Evolutionary conservation across 2,888 invertebrate genomes (phyloP), one percentile per base, ranked within the genome.

Genomic region (Ypsolopha sequella): DNA sequence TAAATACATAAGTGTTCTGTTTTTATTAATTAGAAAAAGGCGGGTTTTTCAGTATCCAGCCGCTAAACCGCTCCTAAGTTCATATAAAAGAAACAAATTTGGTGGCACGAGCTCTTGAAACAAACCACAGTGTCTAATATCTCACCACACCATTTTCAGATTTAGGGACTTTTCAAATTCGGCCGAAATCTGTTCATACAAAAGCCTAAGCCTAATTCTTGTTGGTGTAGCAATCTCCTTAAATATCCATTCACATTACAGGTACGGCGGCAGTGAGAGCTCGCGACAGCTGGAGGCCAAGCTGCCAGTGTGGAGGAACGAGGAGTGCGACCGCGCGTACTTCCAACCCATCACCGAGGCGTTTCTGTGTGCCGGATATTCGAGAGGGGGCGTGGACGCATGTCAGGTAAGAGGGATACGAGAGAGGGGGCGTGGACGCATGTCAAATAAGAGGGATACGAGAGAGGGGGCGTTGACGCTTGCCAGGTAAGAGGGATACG

Each of bases 311-410:
- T 96, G 96, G 96, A 88, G 93, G 54, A 96, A 96, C 72, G 93
- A 93, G 60, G 95, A 96, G 67, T 96, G 96, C 66, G 93, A 96
- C 74, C 89, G 93, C 53, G 95, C 96, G 0, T 97, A 97, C 78
- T 95, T 95, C 77, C 97, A 97, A 70, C 96, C 96, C 0, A 97
- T 97, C 60, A 96, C 95, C 0, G 92, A 93, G 53, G 95, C 94
- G 56, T 97, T 97, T 72, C 80, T 97, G 33, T 97, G 97, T 66
- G 96, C 97, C 14, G 96, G 97, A 0, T 94, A 93, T 64, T 91
- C 93, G 1, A 91, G 95, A 64, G 97, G 96, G 1, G 96, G 96
- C 0, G 95, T 95, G 44, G 96, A 97, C 68, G 96, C 96, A n/a
- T 97, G 96, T 66, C 95, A 96, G 90, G 94, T 92, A 54, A 64